phyloP scores from a whole-genome alignment of 2,888 invertebrate species.

The Dione vanillae region DNA sequence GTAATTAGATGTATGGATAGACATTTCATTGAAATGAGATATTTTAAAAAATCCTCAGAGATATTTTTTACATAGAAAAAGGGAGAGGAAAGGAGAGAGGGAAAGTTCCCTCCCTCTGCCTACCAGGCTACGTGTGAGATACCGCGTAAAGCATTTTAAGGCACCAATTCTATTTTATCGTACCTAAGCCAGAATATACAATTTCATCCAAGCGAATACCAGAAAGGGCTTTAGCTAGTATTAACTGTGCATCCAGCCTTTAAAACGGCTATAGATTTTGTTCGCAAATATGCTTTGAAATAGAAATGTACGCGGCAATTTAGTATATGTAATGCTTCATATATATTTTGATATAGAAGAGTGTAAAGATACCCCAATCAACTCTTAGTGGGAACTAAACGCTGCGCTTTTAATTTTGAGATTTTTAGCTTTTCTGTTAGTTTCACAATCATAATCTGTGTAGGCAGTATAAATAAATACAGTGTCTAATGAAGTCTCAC shows the following conservation, averaged over 20 bases:
- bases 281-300: constrained; percentile 2
- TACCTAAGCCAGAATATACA: background rate
- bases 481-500: no score
- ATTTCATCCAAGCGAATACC: background rate
- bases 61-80: no score
- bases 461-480: no score
- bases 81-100: no score
- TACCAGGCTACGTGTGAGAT: background rate
- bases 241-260: background rate
- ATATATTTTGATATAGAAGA: background rate
- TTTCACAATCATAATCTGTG: no score
- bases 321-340: background rate
- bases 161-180: background rate
- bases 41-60: no score
- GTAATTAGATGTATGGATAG: no score
- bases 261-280: background rate
- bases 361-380: no score
- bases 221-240: background rate
- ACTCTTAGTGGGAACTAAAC: no score
- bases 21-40: no score
- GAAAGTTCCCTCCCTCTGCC: background rate
- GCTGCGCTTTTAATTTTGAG: no score
- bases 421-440: no score
- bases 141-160: background rate
- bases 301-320: background rate